Evolutionary conservation across 2,113 vertebrate genomes (phyloP), one percentile per base, ranked within the genome.

Genomic region (Charina bottae): DNA sequence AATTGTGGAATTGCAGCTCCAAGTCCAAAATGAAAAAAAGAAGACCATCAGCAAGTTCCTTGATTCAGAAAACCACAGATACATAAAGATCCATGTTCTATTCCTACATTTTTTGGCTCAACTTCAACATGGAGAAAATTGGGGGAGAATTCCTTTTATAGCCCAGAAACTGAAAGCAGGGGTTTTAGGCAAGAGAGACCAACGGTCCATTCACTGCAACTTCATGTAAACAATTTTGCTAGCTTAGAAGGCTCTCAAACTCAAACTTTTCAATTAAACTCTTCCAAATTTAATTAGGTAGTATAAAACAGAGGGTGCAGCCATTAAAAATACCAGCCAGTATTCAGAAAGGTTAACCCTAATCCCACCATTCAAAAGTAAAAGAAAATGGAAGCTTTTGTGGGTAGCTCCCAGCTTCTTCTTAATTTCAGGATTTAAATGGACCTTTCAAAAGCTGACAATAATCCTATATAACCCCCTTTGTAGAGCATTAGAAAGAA

Each of bases 401-500:
- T 17, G 37, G 2, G 84, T 3, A 0, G 12, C 4, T 42, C 24
- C 1, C 28, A 93, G 4, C 46, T n/a, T 89, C 56, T 60, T 95
- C 59, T 89, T 92, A 93, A 92, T 94, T 95, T 85, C 2, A 89
- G 26, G 1, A 3, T 12, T 88, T 96, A 93, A 96, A 72, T 1
- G 1, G 21, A 58, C 28, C 60, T 93, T 94, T 94, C 53, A 93
- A 92, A 96, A 49, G 46, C 83, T 93, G 92, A 88, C 59, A 95
- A 92, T 95, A 96, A 92, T 92, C 26, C 33, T 60, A 91, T 87
- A 33, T 54, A 94, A 46, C 56, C 26, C 1, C 13, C 92, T 95
- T 91, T 93, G 1, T 72, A 91, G n/a, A 92, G 91, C 0, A 92
- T 92, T 93, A 95, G 93, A 95, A 94, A 94, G 3, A 21, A 88